Conservation (phyloP, 2,888 invertebrate genomes). For the Acanthoscelides obtectus region DNA sequence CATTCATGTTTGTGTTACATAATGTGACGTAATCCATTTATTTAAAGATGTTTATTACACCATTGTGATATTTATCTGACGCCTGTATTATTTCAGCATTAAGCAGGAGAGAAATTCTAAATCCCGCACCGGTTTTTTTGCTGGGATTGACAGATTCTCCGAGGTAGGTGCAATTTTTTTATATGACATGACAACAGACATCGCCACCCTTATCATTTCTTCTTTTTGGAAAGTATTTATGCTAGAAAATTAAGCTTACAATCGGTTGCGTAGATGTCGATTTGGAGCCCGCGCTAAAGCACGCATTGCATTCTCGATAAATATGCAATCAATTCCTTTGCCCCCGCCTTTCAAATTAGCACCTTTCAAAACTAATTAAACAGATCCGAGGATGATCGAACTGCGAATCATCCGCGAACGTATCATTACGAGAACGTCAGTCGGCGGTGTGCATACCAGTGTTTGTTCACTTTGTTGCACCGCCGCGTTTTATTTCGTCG, state of each 20-base stretch:
- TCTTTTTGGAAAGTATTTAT: no score
- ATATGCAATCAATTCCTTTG: neutral
- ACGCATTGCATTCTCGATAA: neutral
- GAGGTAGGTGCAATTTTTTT: no score
- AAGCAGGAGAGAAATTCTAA: no score
- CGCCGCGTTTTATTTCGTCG: neutral
- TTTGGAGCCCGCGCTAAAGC: no score
- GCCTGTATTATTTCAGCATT: neutral
- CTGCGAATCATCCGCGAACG: neutral
- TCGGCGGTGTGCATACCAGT: no score
- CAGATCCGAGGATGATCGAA: neutral
- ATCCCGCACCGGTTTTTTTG: no score
- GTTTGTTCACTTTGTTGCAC: neutral
- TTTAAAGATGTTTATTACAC: neutral
- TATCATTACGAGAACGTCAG: neutral
- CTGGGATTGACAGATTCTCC: no score
- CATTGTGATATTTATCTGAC: neutral
- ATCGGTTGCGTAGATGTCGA: no score
- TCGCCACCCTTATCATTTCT: no score
- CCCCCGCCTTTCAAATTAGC: neutral
- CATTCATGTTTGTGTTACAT: neutral
- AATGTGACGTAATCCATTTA: neutral
- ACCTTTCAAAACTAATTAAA: neutral
- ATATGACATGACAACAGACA: no score
- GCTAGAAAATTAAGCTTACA: no score